A percentile compares a stretch with the other conserved stretches of the same genome.
Conservation (phyloP, 1,140 invertebrate genomes). For the Thaumetopoea pityocampa region DNA sequence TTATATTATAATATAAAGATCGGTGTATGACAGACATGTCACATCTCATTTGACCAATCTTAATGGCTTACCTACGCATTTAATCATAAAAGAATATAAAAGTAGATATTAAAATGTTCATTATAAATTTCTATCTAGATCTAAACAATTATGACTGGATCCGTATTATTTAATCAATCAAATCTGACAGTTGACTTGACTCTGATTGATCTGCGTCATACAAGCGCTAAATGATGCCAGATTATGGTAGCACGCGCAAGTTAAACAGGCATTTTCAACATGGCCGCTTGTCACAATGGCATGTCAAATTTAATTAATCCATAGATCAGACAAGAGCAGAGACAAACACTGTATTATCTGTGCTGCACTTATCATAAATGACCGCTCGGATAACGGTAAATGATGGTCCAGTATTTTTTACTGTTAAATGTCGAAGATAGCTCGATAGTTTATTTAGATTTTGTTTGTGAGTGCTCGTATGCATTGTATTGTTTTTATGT, state of each 20-base stretch:
- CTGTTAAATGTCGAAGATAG: conserved; percentile 43
- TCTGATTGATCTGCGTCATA: conserved; percentile 9
- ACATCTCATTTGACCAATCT: conserved; percentile 5
- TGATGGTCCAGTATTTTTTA: conserved; percentile 52
- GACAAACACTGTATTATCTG: conserved; percentile 7
- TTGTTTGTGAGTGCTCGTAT: not conserved
- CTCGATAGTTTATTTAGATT: conserved; percentile 24
- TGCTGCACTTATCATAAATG: conserved; percentile 19
- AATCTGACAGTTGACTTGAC: conserved; percentile 7
- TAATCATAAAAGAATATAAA: too few relatives aligned
- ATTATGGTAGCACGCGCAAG: conserved; percentile 9
- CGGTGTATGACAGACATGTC: conserved; percentile 2
- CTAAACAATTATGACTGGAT: too few relatives aligned
- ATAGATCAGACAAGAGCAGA: conserved; percentile 8
- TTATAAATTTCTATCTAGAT: too few relatives aligned
- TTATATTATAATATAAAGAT: not conserved
- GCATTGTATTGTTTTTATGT: conserved; percentile 4
- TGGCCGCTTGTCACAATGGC: conserved; percentile 26
- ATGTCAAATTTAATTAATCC: conserved; percentile 41
- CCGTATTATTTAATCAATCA: too few relatives aligned
- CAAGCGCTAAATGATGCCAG: conserved; percentile 2
- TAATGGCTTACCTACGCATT: conserved; percentile 5
- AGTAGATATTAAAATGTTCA: too few relatives aligned
- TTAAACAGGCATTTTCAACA: conserved; percentile 26
- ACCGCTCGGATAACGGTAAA: conserved; percentile 46